Evolutionary conservation across 2,797 vertebrate genomes (phyloP).

Genomic region (Iguana delicatissima): DNA sequence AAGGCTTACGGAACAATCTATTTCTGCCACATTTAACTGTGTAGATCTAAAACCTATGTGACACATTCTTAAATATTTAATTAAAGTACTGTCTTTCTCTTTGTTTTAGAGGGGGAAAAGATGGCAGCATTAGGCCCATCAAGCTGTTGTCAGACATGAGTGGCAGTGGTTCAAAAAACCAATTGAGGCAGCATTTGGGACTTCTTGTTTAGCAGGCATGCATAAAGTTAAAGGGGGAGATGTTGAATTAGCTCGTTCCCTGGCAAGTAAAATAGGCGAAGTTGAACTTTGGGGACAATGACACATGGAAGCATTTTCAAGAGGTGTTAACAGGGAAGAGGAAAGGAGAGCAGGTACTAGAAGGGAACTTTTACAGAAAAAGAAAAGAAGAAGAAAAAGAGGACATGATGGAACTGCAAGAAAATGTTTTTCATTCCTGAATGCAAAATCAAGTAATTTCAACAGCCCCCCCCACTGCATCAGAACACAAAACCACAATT

Average conservation of each 20-base stretch:
- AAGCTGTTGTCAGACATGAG: slow-evolving; percentile 61
- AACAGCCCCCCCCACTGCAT: too few species aligned
- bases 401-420: not conserved
- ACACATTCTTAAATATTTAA: slow-evolving; percentile 76
- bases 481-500: too few species aligned
- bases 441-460: too few species aligned
- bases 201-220: not conserved
- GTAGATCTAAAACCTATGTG: slow-evolving; percentile 76
- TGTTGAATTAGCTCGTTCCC: slow-evolving; percentile 35
- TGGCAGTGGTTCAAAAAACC: slow-evolving; percentile 41
- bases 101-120: slow-evolving; percentile 30
- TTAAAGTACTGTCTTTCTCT: slow-evolving; percentile 49
- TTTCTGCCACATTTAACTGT: slow-evolving; percentile 61
- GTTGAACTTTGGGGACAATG: not conserved
- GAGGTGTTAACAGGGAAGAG: rapidly evolving
- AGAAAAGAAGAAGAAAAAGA: not conserved
- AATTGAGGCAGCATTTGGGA: slow-evolving; percentile 17
- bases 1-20: slow-evolving; percentile 60
- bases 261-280: not conserved
- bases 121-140: slow-evolving; percentile 48
- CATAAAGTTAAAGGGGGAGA: slow-evolving; percentile 26
- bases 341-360: not conserved
- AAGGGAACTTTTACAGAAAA: not conserved
- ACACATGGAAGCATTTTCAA: not conserved
- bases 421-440: not conserved